Percentiles rank a stretch among this genome's conserved stretches.
These are phyloP conservation scores for Melanchra persicariae DNA, from an alignment of 2,888 invertebrate species.

Conservation along the genomic window DNA sequence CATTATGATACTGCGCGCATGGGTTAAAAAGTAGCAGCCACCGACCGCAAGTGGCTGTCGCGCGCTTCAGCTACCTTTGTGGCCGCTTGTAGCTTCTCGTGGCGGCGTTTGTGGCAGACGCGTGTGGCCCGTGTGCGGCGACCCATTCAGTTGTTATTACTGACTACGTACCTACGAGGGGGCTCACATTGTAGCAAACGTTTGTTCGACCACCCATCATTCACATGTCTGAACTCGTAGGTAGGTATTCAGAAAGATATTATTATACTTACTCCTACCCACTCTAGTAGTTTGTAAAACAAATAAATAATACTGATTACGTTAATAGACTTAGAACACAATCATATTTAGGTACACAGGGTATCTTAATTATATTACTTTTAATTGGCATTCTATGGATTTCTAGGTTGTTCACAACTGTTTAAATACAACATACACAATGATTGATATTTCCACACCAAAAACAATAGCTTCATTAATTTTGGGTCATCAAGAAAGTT, in stretches of 20 bases:
- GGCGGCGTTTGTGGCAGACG: too few species aligned
- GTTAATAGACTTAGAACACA: slow-evolving; percentile 48
- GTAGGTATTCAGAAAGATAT: slow-evolving; percentile 19
- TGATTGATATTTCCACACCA: neutral
- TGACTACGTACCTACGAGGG: slow-evolving; percentile 6
- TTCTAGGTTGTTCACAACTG: slow-evolving; percentile 43
- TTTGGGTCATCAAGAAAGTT: slow-evolving; percentile 3
- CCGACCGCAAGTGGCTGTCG: too few species aligned
- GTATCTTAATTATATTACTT: slow-evolving; percentile 33
- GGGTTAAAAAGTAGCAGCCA: too few species aligned
- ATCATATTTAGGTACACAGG: slow-evolving; percentile 65
- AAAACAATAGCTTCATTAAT: slow-evolving; percentile 22
- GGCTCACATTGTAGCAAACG: neutral
- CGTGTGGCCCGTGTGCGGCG: too few species aligned
- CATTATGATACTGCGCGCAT: too few species aligned
- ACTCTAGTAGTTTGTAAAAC: slow-evolving; percentile 52
- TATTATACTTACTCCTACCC: slow-evolving; percentile 42
- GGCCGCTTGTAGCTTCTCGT: too few species aligned
- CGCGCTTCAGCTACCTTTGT: too few species aligned
- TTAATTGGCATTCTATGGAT: slow-evolving; percentile 36
- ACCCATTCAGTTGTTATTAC: slow-evolving; percentile 32
- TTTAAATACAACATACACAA: slow-evolving; percentile 28
- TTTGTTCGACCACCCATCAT: neutral
- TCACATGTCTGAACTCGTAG: slow-evolving; percentile 4
- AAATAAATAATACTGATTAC: slow-evolving; percentile 66